A percentile compares a stretch with the other conserved stretches of the same genome.
Evolutionary conservation across 2,888 invertebrate genomes (phyloP).

Genomic region (Zygaena filipendulae): DNA sequence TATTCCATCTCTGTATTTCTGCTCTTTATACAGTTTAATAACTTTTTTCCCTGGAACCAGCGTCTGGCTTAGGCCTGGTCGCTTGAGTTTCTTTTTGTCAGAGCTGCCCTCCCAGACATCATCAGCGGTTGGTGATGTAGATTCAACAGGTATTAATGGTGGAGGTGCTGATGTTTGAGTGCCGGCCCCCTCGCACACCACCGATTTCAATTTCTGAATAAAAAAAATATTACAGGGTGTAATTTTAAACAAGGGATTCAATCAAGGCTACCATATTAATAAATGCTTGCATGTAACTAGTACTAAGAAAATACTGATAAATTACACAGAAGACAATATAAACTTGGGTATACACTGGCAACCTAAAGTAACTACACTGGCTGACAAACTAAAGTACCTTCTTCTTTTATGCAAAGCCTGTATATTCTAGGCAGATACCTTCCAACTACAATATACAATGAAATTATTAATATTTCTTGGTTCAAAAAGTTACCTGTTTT

Average conservation of each 20-base stretch:
- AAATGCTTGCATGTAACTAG: too few species aligned
- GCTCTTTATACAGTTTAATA: conserved; percentile 79
- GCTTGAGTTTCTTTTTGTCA: conserved; percentile 72
- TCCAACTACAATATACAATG: too few species aligned
- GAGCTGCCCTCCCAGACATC: conserved; percentile 56
- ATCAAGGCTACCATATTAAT: too few species aligned
- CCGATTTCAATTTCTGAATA: conserved; percentile 47
- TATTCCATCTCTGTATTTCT: conserved; percentile 59
- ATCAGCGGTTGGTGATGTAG: conserved; percentile 41
- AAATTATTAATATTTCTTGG: too few species aligned
- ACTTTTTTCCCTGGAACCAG: conserved; percentile 88
- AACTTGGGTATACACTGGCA: too few species aligned
- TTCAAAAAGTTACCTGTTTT: conserved; percentile 55
- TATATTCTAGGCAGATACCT: too few species aligned
- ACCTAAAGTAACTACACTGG: too few species aligned
- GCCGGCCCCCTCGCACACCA: conserved; percentile 50
- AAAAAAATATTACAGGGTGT: too few species aligned
- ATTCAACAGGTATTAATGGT: conserved; percentile 30
- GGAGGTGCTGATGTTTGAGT: conserved; percentile 44
- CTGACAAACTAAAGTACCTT: too few species aligned
- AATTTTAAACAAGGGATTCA: too few species aligned
- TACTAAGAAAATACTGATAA: background rate
- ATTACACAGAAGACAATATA: background rate
- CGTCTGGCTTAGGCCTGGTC: conserved; percentile 81
- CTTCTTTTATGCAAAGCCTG: too few species aligned